Base-by-base conservation (phyloP, 2,888 invertebrate genomes). In the Ormia ochracea region DNA sequence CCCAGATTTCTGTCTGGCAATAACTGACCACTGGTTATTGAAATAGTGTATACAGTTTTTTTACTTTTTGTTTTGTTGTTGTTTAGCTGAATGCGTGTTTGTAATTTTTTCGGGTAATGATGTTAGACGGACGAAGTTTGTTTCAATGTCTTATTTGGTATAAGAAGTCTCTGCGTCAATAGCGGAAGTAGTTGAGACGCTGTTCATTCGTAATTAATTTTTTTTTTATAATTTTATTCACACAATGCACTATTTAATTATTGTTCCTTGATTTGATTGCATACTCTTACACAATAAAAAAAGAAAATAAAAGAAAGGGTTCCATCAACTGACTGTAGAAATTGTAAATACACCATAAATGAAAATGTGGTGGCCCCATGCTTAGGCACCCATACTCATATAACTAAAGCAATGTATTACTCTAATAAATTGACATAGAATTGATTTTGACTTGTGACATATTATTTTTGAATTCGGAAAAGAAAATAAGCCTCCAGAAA, bases 121-220 rank as follows among this genome's bases (percentile, higher is more conserved):
- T 41, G 41, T 38, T 43, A 17, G 17, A 21, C 21, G 2, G 10
- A 45, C 45, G 50, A 50, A 14, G 26, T 36, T 50, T 28, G 10
- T 38, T 70, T 63, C 36, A 65, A 19, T 45, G 33, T 36, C 36
- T 26, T 23, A 3, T 45, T 5, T 31, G 19, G 31, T 41, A 5
- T 31, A 43, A 33, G 17, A 31, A 56, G 26, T 65, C 33, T 45
- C 26, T 28, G 19, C 43, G 68, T 17, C 50, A 33, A 50, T 23
- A 54, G 43, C 76, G 76, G 76, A 76, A 76, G 63, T 70, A 45
- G 61, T 76, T 70, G 70, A 76, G 70, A 76, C 76, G 76, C 61
- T 61, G 56, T 76, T 70, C 61, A 52, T 75, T 75, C 41, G 26
- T 26, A 75, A 75, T 69, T 75, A 69, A 75, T 52, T 28, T 21